phyloP scores from a whole-genome alignment of 2,888 invertebrate genomes.

The Ariolimax columbianus region DNA sequence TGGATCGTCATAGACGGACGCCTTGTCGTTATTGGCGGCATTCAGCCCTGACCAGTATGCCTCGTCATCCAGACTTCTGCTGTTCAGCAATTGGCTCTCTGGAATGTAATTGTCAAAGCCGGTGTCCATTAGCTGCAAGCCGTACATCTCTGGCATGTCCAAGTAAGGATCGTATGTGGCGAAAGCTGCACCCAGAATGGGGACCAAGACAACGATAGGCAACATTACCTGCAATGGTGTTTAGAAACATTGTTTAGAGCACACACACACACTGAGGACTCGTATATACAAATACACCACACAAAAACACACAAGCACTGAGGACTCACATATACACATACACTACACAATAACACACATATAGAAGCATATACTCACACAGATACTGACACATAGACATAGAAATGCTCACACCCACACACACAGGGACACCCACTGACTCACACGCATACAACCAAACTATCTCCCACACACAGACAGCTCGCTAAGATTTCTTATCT shows the following conservation, averaged over 20 bases:
- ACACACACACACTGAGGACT: no score
- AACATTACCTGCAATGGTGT: constrained; percentile 7
- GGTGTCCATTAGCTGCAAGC: constrained; percentile 54
- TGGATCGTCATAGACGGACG: constrained; percentile 53
- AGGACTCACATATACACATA: no score
- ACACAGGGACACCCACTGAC: no score
- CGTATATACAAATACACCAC: no score
- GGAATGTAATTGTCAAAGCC: constrained; percentile 42
- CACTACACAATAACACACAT: no score
- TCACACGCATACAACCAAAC: no score
- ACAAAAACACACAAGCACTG: no score
- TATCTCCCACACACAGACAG: no score
- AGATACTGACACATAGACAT: no score
- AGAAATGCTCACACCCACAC: no score
- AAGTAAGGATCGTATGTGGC: constrained; percentile 50
- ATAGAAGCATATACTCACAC: no score
- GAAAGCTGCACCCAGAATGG: neutral
- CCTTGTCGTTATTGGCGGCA: constrained; percentile 26
- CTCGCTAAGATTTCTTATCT: no score
- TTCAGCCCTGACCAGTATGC: constrained; percentile 5
- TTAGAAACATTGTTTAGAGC: neutral
- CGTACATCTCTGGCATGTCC: constrained; percentile 59
- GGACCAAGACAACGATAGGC: neutral
- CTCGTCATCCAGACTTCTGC: neutral
- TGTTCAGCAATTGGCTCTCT: constrained; percentile 52